Conservation (phyloP, 2,797 vertebrate species). For the Periophthalmus magnuspinnatus region DNA sequence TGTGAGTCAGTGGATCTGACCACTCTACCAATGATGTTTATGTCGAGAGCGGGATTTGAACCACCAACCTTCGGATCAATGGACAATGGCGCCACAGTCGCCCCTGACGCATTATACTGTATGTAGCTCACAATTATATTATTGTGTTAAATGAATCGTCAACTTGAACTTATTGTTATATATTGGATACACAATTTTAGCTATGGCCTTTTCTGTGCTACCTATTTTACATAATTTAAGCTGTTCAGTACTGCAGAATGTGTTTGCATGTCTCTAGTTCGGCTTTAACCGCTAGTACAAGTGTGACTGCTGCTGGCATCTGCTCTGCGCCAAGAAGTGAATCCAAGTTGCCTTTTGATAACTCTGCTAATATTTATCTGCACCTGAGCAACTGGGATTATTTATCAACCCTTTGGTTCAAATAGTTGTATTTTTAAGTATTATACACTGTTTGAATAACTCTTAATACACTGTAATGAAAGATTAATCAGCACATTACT, state of each 20-base stretch:
- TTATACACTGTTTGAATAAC: too few relatives aligned
- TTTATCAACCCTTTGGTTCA: slow-evolving; percentile 7
- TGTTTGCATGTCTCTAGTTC: not conserved
- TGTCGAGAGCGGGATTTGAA: too few relatives aligned
- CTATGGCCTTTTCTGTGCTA: not conserved
- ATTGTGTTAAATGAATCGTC: too few relatives aligned
- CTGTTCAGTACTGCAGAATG: not conserved
- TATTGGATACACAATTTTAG: not conserved
- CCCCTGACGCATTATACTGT: not conserved
- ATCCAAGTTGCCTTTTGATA: slow-evolving; percentile 3
- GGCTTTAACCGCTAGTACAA: slow-evolving; percentile 16
- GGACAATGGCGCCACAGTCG: too few relatives aligned
- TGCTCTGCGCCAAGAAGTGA: slow-evolving; percentile 36
- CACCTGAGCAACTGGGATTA: not conserved
- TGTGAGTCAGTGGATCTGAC: too few relatives aligned
- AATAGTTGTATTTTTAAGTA: not conserved
- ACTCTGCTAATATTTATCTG: slow-evolving; percentile 22
- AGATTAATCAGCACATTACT: too few relatives aligned
- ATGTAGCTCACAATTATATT: not conserved
- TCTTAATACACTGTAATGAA: too few relatives aligned
- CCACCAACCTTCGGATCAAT: too few relatives aligned
- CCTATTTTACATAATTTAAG: not conserved
- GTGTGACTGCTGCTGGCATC: slow-evolving; percentile 13
- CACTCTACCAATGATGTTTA: too few relatives aligned
- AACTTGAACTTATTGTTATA: not conserved